phyloP scores from a whole-genome alignment of 2,797 vertebrate species.

The Sebastes iracundus region DNA sequence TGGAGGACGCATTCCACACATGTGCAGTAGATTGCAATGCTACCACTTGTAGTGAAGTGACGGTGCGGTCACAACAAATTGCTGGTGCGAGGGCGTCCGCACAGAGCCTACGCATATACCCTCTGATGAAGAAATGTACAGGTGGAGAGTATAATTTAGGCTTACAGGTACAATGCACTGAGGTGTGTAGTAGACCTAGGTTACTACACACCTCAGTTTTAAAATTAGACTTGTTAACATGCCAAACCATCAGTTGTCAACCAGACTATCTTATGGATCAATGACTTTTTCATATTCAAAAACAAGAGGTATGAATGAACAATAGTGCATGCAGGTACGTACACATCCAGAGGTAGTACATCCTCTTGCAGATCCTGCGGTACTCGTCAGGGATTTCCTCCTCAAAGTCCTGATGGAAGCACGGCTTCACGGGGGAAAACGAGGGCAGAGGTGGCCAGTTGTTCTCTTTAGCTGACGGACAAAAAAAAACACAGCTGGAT shows the following conservation, averaged over 20 bases:
- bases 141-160: too few relatives aligned
- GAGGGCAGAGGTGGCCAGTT: conserved; percentile 95
- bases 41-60: too few relatives aligned
- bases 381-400: conserved; percentile 95
- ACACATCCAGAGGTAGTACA: conserved; percentile 99
- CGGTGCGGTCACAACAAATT: too few relatives aligned
- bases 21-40: too few relatives aligned
- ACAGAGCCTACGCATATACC: too few relatives aligned
- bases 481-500: neutral
- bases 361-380: conserved; percentile 92
- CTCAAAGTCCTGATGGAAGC: conserved; percentile 97
- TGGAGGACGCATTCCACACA: too few relatives aligned
- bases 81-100: accelerated
- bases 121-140: too few relatives aligned
- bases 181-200: neutral
- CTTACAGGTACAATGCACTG: too few relatives aligned
- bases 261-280: neutral
- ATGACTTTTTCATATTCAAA: neutral
- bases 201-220: neutral
- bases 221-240: neutral
- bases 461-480: conserved; percentile 88
- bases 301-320: neutral
- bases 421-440: conserved; percentile 91
- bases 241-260: neutral
- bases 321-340: conserved; percentile 65